Evolutionary conservation across 2,888 invertebrate species (phyloP).

Genomic region (Aelia acuminata): DNA sequence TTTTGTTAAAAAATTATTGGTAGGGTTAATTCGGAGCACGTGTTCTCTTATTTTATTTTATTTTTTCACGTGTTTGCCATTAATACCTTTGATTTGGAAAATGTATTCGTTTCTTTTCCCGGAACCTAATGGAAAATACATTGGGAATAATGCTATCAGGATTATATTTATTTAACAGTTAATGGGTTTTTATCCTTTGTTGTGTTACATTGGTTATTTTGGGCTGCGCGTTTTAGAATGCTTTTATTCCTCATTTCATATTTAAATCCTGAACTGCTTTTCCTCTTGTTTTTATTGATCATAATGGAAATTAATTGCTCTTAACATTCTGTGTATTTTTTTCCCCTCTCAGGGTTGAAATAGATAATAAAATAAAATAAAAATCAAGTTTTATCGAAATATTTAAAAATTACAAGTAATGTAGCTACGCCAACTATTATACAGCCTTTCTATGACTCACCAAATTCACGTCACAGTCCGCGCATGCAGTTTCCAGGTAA

Average conservation of each 20-base stretch:
- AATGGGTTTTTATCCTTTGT: background rate
- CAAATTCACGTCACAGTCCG: too few relatives aligned
- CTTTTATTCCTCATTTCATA: background rate
- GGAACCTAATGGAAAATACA: background rate
- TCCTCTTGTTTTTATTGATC: background rate
- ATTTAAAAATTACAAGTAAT: too few relatives aligned
- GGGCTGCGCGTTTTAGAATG: background rate
- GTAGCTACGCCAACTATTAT: too few relatives aligned
- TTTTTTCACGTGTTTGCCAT: too few relatives aligned
- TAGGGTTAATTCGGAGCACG: background rate
- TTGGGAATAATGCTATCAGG: background rate
- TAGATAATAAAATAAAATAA: too few relatives aligned
- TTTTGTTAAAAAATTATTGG: background rate
- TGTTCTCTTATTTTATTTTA: background rate
- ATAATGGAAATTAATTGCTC: background rate
- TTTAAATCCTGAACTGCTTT: background rate
- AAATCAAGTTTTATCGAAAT: too few relatives aligned
- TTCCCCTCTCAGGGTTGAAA: too few relatives aligned
- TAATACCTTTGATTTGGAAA: background rate
- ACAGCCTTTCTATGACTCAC: too few relatives aligned
- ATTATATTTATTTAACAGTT: conserved; percentile 19
- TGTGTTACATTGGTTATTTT: background rate
- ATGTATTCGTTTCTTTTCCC: conserved; percentile 2
- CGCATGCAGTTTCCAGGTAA: too few relatives aligned
- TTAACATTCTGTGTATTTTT: too few relatives aligned